Conservation (phyloP, 2,797 vertebrate genomes). For the Erpetoichthys calabaricus region DNA sequence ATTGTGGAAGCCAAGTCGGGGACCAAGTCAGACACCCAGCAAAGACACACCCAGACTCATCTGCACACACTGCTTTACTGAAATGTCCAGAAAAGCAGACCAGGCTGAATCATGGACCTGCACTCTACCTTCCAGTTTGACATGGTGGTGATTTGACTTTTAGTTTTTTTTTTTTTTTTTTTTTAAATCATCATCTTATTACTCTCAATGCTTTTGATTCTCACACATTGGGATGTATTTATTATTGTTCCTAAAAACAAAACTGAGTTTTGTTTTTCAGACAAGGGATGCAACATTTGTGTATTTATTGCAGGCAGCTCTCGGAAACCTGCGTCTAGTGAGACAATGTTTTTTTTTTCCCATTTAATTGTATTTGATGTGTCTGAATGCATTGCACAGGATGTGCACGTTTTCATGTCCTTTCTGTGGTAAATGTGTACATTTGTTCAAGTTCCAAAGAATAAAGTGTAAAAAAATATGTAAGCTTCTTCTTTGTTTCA, state of each 20-base stretch:
- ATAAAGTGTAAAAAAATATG: conserved; percentile 35
- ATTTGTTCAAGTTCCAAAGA: conserved; percentile 37
- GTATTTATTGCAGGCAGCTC: conserved; percentile 56
- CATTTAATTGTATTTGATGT: conserved; percentile 30
- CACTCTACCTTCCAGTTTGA: no score
- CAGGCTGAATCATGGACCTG: no score
- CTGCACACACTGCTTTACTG: not conserved
- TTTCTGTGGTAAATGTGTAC: conserved; percentile 31
- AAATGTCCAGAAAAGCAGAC: not conserved
- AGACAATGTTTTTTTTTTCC: not conserved
- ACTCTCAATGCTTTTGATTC: no score
- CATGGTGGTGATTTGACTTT: no score
- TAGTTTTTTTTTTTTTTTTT: no score
- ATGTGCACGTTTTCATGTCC: conserved; percentile 16
- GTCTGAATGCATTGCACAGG: conserved; percentile 18
- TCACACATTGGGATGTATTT: conserved; percentile 34
- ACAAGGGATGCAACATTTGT: conserved; percentile 29
- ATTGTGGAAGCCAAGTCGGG: no score
- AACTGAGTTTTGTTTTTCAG: conserved; percentile 30
- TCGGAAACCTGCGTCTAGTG: conserved; percentile 27
- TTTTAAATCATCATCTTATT: no score
- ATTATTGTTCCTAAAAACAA: conserved; percentile 34
- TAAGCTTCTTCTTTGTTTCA: not conserved
- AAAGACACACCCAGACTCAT: no score
- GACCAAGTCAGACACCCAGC: no score